Conservation (phyloP, 2,113 vertebrate genomes). For the Narcine bancroftii region DNA sequence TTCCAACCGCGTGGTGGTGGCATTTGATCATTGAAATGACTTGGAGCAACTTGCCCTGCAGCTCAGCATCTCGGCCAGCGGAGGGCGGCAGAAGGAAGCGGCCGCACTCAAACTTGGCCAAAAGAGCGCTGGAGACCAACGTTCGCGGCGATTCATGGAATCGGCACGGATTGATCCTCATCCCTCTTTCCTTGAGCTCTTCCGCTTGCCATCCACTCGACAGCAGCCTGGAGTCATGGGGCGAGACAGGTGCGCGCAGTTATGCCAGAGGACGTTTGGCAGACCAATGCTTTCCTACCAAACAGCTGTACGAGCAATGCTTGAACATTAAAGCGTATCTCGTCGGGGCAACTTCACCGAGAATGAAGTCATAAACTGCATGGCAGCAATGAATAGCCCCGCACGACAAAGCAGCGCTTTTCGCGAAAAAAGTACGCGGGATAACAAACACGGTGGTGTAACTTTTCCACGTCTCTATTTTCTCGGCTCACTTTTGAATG, state of each 20-base stretch:
- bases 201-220: not conserved
- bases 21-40: not conserved
- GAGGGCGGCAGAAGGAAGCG: not conserved
- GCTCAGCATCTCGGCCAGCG: not conserved
- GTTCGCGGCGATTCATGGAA: not conserved
- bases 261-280: not conserved
- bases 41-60: not conserved
- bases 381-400: not conserved
- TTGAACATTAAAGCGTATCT: not conserved
- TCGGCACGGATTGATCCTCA: not conserved
- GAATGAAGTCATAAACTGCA: not conserved
- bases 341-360: not conserved
- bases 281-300: not conserved
- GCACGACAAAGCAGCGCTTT: no score
- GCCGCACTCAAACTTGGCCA: not conserved
- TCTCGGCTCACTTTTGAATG: not conserved
- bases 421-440: no score
- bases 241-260: not conserved
- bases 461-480: no score
- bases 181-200: not conserved
- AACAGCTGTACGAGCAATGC: not conserved
- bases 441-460: no score
- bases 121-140: not conserved
- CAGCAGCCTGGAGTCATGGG: conserved; percentile 5
- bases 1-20: not conserved